phyloP scores from a whole-genome alignment of 2,888 invertebrate genomes.

The Noctua janthe region DNA sequence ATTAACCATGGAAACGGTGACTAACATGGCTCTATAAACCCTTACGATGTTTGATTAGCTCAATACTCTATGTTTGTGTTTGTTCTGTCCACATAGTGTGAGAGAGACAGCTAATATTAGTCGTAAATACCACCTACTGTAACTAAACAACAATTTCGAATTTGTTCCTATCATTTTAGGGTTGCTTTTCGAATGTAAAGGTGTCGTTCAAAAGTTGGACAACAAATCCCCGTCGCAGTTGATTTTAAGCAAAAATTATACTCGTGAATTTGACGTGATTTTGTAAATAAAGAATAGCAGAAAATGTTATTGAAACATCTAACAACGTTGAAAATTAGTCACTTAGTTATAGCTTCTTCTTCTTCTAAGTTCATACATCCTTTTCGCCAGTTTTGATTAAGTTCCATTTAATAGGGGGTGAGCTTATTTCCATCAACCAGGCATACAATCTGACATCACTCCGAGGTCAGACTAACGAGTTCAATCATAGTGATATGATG shows the following conservation, averaged over 20 bases:
- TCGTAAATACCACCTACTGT: conserved; percentile 64
- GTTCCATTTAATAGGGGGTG: too few relatives aligned
- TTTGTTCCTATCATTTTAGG: conserved; percentile 8
- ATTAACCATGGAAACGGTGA: conserved; percentile 65
- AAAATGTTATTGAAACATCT: background rate
- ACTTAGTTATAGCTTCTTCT: too few relatives aligned
- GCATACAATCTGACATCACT: too few relatives aligned
- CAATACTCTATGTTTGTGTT: conserved; percentile 77
- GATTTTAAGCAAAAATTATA: background rate
- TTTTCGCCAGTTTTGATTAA: too few relatives aligned
- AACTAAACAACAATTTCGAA: conserved; percentile 53
- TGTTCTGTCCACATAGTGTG: conserved; percentile 69
- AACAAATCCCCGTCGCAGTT: conserved; percentile 4
- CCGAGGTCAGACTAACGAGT: too few relatives aligned
- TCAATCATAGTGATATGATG: too few relatives aligned
- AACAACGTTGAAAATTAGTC: background rate
- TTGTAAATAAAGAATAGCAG: background rate
- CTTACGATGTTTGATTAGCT: conserved; percentile 78
- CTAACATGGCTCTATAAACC: conserved; percentile 72
- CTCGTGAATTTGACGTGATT: background rate
- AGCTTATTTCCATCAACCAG: too few relatives aligned
- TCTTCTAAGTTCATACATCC: too few relatives aligned
- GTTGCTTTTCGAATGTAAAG: conserved; percentile 35
- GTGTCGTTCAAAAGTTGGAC: conserved; percentile 32
- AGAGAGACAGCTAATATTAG: conserved; percentile 72